A percentile compares a stretch with the other conserved stretches of the same genome.
These are phyloP conservation scores for Deroplatys truncata DNA, from an alignment of 2,888 invertebrate species.

Conservation along the genomic window DNA sequence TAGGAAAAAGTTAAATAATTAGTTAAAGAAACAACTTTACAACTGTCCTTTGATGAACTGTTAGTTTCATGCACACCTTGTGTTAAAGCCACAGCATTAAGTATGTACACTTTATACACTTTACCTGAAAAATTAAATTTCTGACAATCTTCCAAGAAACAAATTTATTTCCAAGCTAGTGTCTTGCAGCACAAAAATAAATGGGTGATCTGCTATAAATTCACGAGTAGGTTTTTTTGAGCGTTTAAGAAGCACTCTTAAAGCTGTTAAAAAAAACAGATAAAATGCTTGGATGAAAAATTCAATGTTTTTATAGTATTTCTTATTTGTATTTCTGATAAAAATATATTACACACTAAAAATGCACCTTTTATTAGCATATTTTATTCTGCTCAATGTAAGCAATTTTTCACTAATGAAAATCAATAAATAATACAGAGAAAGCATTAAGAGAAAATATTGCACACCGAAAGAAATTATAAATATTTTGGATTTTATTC, in stretches of 20 bases:
- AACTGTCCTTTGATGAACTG: not conserved
- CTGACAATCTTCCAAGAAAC: conserved; percentile 14
- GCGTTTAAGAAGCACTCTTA: not conserved
- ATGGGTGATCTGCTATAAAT: conserved; percentile 19
- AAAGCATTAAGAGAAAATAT: too few species aligned
- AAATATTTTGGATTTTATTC: too few species aligned
- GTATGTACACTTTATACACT: not conserved
- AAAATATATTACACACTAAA: too few species aligned
- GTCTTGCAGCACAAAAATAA: conserved; percentile 13
- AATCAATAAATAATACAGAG: too few species aligned
- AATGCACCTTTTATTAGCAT: too few species aligned
- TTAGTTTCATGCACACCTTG: not conserved
- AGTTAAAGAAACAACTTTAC: too few species aligned
- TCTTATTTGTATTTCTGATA: too few species aligned
- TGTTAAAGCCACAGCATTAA: not conserved
- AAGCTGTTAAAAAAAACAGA: not conserved
- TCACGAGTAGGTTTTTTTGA: not conserved
- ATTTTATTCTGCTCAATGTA: too few species aligned
- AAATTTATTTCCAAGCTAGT: not conserved
- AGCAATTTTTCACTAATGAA: too few species aligned
- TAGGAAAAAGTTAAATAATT: too few species aligned
- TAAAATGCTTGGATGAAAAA: not conserved
- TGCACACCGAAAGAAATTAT: too few species aligned
- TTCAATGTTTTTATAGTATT: not conserved
- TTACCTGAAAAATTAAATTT: not conserved